phyloP scores from a whole-genome alignment of 1,140 invertebrate genomes.

The Hydropsyche tenuis region DNA sequence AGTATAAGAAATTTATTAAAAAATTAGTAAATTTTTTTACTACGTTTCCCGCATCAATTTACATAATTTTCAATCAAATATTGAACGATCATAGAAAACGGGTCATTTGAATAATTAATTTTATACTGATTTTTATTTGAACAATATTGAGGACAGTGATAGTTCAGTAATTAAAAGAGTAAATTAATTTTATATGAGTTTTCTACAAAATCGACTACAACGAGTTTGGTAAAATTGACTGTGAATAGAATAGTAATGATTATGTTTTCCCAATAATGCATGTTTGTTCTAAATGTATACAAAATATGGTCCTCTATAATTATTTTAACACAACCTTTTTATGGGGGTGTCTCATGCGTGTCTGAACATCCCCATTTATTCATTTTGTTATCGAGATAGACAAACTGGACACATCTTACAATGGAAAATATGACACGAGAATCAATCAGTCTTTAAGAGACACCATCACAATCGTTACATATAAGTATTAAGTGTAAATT shows the following conservation, averaged over 20 bases:
- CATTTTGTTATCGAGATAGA: background rate
- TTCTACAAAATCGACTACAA: background rate
- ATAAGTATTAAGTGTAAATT: slow-evolving; percentile 6
- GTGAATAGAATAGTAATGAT: slow-evolving; percentile 25
- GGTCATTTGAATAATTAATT: too few relatives aligned
- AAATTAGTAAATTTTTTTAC: too few relatives aligned
- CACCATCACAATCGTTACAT: slow-evolving; percentile 29
- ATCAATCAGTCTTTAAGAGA: slow-evolving; percentile 48
- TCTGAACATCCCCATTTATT: slow-evolving; percentile 14
- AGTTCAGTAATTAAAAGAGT: background rate
- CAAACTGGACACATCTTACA: slow-evolving; percentile 33
- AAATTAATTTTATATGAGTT: background rate
- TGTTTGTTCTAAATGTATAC: slow-evolving; percentile 33
- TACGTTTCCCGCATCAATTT: too few relatives aligned
- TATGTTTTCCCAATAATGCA: slow-evolving; percentile 21
- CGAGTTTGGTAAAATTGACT: slow-evolving; percentile 24
- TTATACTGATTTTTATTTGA: too few relatives aligned
- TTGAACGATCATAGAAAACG: too few relatives aligned
- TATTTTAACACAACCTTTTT: slow-evolving; percentile 49
- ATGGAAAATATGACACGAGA: slow-evolving; percentile 31
- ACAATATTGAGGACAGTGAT: background rate
- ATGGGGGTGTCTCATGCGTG: slow-evolving; percentile 14
- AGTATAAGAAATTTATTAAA: too few relatives aligned
- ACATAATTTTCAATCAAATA: too few relatives aligned
- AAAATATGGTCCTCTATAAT: slow-evolving; percentile 48